Evolutionary conservation across 2,888 invertebrate species (phyloP).

Genomic region (Pachliopta kotzebuea): DNA sequence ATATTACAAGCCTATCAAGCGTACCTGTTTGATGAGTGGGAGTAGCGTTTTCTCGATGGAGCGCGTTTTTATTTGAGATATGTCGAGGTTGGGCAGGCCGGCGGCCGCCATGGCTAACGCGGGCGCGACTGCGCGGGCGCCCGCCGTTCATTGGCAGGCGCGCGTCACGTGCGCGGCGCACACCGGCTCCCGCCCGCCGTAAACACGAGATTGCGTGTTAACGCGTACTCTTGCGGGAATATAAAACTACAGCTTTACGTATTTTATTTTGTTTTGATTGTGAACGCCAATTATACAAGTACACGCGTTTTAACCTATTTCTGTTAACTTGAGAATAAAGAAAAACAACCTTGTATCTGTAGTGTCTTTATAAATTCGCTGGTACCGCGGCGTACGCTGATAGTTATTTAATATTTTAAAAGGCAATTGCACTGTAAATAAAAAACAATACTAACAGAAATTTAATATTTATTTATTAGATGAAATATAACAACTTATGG

Average conservation of each 20-base stretch:
- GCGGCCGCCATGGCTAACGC: constrained; percentile 82
- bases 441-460: constrained; percentile 30
- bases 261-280: constrained; percentile 63
- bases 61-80: constrained; percentile 93
- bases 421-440: neutral
- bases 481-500: constrained; percentile 17
- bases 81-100: constrained; percentile 79
- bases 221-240: constrained; percentile 56
- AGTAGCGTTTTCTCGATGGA: constrained; percentile 96
- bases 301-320: constrained; percentile 36
- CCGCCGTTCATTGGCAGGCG: constrained; percentile 49
- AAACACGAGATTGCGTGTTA: constrained; percentile 48
- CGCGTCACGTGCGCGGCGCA: constrained; percentile 38
- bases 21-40: constrained; percentile 96
- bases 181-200: constrained; percentile 37
- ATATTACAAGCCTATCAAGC: constrained; percentile 47
- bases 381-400: constrained; percentile 11
- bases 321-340: too few relatives aligned
- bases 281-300: constrained; percentile 47
- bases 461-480: constrained; percentile 46
- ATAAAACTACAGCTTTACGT: constrained; percentile 62
- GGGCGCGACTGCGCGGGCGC: constrained; percentile 59
- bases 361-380: constrained; percentile 1
- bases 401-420: neutral
- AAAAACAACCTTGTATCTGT: too few relatives aligned